Conservation (phyloP, 1,140 invertebrate genomes). For the Aphaenogaster floridana region DNA sequence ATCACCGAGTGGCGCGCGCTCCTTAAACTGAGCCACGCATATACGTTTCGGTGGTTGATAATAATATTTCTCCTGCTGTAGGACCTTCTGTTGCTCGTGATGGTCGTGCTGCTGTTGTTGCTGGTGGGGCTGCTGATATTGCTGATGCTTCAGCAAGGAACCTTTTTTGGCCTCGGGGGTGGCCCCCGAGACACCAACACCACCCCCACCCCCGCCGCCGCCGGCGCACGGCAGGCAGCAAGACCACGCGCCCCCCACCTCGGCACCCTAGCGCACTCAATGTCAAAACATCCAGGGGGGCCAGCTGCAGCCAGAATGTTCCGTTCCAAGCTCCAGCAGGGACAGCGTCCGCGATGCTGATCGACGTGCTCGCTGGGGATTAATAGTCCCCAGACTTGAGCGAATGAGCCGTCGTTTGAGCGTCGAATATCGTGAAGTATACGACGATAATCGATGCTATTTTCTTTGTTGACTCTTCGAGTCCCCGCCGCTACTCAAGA, state of each 20-base stretch:
- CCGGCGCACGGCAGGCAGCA: constrained; percentile 87
- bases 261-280: constrained; percentile 84
- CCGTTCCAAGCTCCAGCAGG: not conserved
- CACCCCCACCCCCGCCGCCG: constrained; percentile 85
- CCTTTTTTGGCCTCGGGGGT: constrained; percentile 76
- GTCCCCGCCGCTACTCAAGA: not conserved
- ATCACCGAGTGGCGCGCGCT: constrained; percentile 78
- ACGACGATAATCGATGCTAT: constrained; percentile 26
- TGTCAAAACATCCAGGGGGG: constrained; percentile 83
- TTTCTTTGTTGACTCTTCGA: constrained; percentile 7
- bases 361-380: constrained; percentile 33
- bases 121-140: constrained; percentile 67
- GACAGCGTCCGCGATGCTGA: not conserved
- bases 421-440: constrained; percentile 7
- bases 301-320: constrained; percentile 56
- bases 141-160: constrained; percentile 64
- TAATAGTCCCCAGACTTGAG: constrained; percentile 12
- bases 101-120: constrained; percentile 48
- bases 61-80: constrained; percentile 47
- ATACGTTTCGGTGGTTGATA: constrained; percentile 39
- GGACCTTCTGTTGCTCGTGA: constrained; percentile 35
- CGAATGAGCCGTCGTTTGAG: not conserved
- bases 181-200: constrained; percentile 79
- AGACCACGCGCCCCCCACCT: constrained; percentile 87
- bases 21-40: constrained; percentile 41